Conservation (phyloP, 2,797 vertebrate genomes). For the Sebastes reedi region DNA sequence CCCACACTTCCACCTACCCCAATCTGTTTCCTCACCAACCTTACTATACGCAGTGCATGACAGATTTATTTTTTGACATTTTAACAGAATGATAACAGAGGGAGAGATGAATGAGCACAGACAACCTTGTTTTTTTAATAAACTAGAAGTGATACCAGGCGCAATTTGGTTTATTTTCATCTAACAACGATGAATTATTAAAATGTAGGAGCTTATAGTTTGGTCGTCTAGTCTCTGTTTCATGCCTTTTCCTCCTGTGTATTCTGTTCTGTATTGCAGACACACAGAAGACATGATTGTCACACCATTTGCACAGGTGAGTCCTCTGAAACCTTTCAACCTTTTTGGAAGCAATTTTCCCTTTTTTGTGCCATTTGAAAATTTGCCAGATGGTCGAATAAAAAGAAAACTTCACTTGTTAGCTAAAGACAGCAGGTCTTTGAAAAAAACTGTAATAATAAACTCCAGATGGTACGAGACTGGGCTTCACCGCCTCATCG, state of each 20-base stretch:
- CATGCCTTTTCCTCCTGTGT: slow-evolving; percentile 13
- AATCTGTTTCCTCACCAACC: slow-evolving; percentile 35
- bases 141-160: not conserved
- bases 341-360: not conserved
- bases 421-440: not conserved
- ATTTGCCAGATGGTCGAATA: slow-evolving; percentile 11
- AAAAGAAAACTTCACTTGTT: slow-evolving; percentile 1
- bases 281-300: slow-evolving; percentile 98
- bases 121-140: not conserved
- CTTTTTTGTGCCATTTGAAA: not conserved
- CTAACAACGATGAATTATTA: not conserved
- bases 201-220: not conserved
- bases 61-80: not conserved
- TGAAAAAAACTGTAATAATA: not conserved
- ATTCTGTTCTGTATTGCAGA: slow-evolving; percentile 73
- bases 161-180: not conserved
- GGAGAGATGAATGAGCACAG: not conserved
- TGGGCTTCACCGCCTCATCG: slow-evolving; percentile 17
- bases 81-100: not conserved
- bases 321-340: slow-evolving; percentile 39
- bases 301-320: slow-evolving; percentile 94
- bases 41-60: slow-evolving; percentile 41
- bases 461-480: slow-evolving; percentile 41
- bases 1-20: slow-evolving; percentile 31
- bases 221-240: not conserved